These are phyloP conservation scores for Reticulitermes lucifugus DNA, from an alignment of 2,888 invertebrate genomes.

Conservation along the genomic window DNA sequence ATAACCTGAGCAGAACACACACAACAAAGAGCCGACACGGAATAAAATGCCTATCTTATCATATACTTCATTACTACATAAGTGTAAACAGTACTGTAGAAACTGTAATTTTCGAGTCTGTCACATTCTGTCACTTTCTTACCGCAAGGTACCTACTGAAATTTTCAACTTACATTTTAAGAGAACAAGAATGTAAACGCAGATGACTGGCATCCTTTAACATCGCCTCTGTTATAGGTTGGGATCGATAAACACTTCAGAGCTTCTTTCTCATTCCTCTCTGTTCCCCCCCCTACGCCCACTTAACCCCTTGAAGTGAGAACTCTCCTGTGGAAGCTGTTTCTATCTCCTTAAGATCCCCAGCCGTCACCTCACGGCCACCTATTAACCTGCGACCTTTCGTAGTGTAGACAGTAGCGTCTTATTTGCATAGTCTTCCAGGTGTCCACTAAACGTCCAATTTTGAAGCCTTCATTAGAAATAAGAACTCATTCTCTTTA, in stretches of 20 bases:
- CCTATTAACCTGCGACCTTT: conserved; percentile 37
- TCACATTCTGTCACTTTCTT: too few species aligned
- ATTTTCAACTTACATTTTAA: background rate
- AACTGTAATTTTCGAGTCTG: too few species aligned
- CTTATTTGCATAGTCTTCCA: conserved; percentile 24
- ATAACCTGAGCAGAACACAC: too few species aligned
- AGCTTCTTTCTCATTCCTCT: background rate
- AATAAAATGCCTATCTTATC: too few species aligned
- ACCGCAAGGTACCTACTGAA: too few species aligned
- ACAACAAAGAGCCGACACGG: too few species aligned
- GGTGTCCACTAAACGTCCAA: background rate
- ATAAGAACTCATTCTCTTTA: background rate
- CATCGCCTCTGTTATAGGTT: conserved; percentile 7
- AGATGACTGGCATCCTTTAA: conserved; percentile 3
- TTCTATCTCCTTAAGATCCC: background rate
- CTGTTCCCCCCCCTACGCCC: background rate
- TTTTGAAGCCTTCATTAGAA: conserved; percentile 24
- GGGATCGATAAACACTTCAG: conserved; percentile 32
- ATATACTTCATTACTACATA: too few species aligned
- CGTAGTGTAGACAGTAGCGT: background rate
- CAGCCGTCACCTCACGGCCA: background rate
- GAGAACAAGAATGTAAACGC: background rate
- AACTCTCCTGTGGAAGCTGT: conserved; percentile 13
- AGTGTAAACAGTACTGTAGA: too few species aligned
- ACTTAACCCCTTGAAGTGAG: conserved; percentile 21